These are phyloP conservation scores for Lamprologus tigripictilis DNA, from an alignment of 2,113 vertebrate species.

Conservation along the genomic window DNA sequence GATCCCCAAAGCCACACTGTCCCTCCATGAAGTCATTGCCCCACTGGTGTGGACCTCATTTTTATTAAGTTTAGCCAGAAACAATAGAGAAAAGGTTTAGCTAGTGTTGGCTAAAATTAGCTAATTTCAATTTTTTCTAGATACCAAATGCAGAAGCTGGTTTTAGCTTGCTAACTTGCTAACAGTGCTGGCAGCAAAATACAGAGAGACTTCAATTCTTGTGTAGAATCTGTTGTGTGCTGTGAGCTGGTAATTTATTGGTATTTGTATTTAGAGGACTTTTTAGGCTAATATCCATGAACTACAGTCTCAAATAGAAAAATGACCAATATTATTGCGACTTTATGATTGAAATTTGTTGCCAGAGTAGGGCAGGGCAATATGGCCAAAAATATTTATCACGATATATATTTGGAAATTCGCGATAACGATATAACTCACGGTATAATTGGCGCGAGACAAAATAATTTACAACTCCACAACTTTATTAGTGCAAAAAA, in stretches of 20 bases:
- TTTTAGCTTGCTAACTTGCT: not conserved
- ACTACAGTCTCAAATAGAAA: not conserved
- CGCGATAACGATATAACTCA: not conserved
- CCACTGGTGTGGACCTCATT: not conserved
- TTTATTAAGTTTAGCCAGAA: not conserved
- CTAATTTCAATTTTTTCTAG: not conserved
- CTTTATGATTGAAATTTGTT: not conserved
- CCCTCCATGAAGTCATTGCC: not conserved
- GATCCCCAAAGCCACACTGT: not conserved
- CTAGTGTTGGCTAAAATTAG: not conserved
- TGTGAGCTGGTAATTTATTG: not conserved
- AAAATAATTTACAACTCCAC: not conserved
- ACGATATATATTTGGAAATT: not conserved
- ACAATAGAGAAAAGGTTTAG: not conserved
- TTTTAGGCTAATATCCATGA: not conserved
- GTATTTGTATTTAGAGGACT: not conserved
- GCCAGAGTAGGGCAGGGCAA: not conserved
- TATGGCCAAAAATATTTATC: not conserved
- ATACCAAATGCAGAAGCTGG: not conserved
- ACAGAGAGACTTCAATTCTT: not conserved
- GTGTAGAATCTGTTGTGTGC: not conserved
- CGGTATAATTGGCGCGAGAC: not conserved
- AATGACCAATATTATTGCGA: not conserved
- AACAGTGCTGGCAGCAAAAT: not conserved
- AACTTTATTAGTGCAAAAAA: not conserved